Conservation (phyloP, 1,140 invertebrate species). For the Aculops lycopersici region DNA sequence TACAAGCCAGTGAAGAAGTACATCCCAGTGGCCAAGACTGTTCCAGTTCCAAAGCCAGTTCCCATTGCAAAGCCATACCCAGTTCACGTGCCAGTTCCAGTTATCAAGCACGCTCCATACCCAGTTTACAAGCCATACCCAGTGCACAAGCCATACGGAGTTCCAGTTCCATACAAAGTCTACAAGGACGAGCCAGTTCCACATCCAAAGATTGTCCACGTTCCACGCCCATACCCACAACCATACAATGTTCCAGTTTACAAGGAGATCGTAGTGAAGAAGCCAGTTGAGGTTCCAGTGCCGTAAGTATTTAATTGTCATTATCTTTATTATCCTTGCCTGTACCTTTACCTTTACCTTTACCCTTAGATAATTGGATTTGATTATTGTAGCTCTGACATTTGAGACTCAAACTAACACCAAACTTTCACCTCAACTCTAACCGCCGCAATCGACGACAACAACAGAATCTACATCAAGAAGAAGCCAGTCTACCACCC, state of each 20-base stretch:
- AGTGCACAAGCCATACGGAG: conserved; percentile 11
- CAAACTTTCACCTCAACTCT: not conserved
- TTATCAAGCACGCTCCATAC: conserved; percentile 12
- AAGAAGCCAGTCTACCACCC: conserved; percentile 10
- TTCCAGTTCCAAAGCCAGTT: conserved; percentile 12
- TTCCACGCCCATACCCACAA: conserved; percentile 12
- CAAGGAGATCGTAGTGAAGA: conserved; percentile 13
- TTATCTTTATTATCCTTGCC: too few species aligned
- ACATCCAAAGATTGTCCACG: conserved; percentile 12
- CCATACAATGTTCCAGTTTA: conserved; percentile 13
- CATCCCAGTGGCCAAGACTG: conserved; percentile 13
- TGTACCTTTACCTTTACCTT: too few species aligned
- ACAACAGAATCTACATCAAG: conserved; percentile 9
- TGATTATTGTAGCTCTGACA: not conserved
- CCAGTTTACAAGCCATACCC: conserved; percentile 11
- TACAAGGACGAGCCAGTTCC: conserved; percentile 12
- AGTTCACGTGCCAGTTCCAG: conserved; percentile 12
- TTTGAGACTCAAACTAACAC: not conserved
- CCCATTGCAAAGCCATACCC: conserved; percentile 12
- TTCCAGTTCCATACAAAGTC: conserved; percentile 10
- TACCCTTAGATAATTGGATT: too few species aligned
- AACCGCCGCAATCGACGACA: not conserved
- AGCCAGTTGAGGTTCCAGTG: conserved; percentile 13
- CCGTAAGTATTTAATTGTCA: conserved; percentile 11
- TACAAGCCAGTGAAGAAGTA: conserved; percentile 12